A percentile compares a stretch with the other conserved stretches of the same genome.
These are phyloP conservation scores for Drosophila tristis DNA, from an alignment of 1,140 invertebrate species.

Conservation along the genomic window DNA sequence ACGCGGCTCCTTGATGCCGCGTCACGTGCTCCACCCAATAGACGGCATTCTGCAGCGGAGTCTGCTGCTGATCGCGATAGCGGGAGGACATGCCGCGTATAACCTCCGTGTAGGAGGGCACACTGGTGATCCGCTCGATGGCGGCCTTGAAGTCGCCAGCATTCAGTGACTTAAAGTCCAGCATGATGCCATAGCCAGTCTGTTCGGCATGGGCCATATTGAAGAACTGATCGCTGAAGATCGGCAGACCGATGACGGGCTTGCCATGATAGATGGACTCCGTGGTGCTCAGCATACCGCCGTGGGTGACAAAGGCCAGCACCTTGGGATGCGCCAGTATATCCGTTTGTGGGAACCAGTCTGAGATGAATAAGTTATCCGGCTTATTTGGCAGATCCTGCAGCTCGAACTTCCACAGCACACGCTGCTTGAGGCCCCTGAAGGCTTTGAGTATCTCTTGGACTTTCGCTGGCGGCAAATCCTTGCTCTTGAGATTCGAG, in stretches of 20 bases:
- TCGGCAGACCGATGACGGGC: conserved; percentile 87
- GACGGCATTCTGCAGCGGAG: conserved; percentile 87
- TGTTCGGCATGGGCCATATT: conserved; percentile 62
- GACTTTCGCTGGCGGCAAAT: conserved; percentile 83
- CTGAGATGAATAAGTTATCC: conserved; percentile 86
- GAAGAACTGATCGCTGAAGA: conserved; percentile 85
- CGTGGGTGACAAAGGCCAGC: conserved; percentile 87
- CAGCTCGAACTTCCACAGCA: conserved; percentile 87
- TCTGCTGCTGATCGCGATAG: conserved; percentile 87
- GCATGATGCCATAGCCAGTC: conserved; percentile 58
- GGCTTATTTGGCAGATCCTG: conserved; percentile 84
- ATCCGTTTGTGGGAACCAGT: conserved; percentile 88
- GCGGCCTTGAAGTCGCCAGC: conserved; percentile 34
- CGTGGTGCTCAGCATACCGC: conserved; percentile 86
- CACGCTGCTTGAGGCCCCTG: conserved; percentile 85
- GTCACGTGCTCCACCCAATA: conserved; percentile 90
- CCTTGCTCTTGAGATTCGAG: conserved; percentile 30
- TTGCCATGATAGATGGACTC: conserved; percentile 87
- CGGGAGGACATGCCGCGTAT: conserved; percentile 85
- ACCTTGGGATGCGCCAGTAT: conserved; percentile 87
- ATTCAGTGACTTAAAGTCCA: conserved; percentile 36
- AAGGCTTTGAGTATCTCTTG: conserved; percentile 85
- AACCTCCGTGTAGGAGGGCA: conserved; percentile 52
- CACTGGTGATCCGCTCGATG: conserved; percentile 55
- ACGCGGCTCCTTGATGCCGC: conserved; percentile 85